Percentiles rank a stretch among this genome's conserved stretches.
Conservation (phyloP, 2,888 invertebrate genomes). For the Metallyticus violacea region DNA sequence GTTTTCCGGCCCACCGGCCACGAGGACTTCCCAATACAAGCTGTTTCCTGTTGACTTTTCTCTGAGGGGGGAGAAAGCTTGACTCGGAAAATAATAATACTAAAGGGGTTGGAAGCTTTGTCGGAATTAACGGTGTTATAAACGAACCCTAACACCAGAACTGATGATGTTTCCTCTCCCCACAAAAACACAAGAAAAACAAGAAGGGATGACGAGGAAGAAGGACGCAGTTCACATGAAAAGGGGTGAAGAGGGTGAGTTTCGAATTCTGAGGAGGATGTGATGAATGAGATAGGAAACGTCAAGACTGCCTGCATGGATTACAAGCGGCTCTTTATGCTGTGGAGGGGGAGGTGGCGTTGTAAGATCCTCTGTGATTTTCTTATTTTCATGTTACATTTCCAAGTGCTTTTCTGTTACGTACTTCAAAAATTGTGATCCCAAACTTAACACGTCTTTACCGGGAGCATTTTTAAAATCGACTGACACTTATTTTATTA, state of each 20-base stretch:
- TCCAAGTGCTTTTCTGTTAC: too few species aligned
- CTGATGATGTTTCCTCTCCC: not conserved
- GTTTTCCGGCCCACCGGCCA: not conserved
- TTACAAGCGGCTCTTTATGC: not conserved
- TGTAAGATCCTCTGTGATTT: too few species aligned
- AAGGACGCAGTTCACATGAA: not conserved
- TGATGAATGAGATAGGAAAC: not conserved
- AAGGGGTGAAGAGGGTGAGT: not conserved
- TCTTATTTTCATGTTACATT: too few species aligned
- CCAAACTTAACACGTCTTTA: too few species aligned
- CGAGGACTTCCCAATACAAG: not conserved
- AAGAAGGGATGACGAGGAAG: not conserved
- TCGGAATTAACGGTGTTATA: conserved; percentile 7
- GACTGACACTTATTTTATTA: too few species aligned
- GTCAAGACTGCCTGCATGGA: not conserved
- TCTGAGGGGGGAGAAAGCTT: not conserved
- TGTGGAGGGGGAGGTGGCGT: too few species aligned
- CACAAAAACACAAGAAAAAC: not conserved
- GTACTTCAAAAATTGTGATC: too few species aligned
- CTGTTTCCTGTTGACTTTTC: conserved; percentile 8
- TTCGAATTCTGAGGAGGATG: not conserved
- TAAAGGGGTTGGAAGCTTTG: conserved; percentile 6
- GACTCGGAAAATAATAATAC: not conserved
- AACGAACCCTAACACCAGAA: not conserved
- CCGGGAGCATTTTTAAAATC: too few species aligned